phyloP scores from a whole-genome alignment of 2,113 vertebrate species.

The Motacilla alba region DNA sequence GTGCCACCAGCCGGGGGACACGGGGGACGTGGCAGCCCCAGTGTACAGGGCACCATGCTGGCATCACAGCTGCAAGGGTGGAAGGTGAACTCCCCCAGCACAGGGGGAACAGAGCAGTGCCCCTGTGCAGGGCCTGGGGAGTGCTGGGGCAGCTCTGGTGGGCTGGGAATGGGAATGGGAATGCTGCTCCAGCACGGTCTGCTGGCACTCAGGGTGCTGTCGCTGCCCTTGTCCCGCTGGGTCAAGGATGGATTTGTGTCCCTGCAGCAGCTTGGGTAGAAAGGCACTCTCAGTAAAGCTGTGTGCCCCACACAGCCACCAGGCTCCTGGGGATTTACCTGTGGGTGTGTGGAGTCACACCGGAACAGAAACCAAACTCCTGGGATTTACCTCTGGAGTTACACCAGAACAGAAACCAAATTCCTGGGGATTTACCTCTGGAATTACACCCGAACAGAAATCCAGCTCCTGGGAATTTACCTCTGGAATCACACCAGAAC shows the following conservation, averaged over 20 bases:
- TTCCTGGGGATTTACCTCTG: neutral
- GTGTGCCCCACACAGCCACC: neutral
- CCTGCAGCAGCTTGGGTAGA: neutral
- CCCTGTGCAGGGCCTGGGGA: rapidly evolving
- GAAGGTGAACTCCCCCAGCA: neutral
- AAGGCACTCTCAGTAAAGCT: neutral
- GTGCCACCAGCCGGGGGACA: neutral
- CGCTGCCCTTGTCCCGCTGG: rapidly evolving
- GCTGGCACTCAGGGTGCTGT: rapidly evolving
- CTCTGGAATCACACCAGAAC: neutral
- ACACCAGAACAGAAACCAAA: neutral
- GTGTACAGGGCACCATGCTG: rapidly evolving
- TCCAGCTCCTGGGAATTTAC: too few relatives aligned
- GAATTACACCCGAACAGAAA: too few relatives aligned
- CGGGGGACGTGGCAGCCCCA: rapidly evolving
- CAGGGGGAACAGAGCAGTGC: too few relatives aligned
- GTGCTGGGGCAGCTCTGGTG: rapidly evolving
- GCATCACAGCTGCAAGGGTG: neutral
- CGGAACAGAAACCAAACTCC: too few relatives aligned
- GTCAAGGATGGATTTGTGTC: neutral
- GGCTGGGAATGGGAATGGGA: neutral
- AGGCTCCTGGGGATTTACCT: too few relatives aligned
- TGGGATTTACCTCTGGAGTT: neutral
- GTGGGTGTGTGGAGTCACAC: too few relatives aligned
- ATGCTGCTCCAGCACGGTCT: rapidly evolving